Evolutionary conservation across 2,797 vertebrate species (phyloP), one percentile per base, ranked within the genome.

Genomic region (Microcaecilia unicolor): DNA sequence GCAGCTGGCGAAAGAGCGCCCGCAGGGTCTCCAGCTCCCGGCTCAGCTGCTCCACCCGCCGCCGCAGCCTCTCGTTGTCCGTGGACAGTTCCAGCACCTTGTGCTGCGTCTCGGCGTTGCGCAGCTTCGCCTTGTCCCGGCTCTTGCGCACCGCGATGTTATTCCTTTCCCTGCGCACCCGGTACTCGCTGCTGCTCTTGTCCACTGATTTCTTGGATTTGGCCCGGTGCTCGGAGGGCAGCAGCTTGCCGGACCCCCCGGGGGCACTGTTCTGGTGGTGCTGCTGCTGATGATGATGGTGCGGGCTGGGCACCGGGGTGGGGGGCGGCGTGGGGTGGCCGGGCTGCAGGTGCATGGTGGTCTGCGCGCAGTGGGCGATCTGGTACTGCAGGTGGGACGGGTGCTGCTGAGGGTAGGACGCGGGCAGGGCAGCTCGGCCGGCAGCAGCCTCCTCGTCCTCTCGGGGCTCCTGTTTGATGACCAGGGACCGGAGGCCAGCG

Each of bases 71-170:
- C 4, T 97, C 93, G 80, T 98, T 98, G 77, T 98, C 94, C 44
- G 67, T 22, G 41, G 81, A 85, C 54, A 97, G 75, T 84, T 97
- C 93, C 63, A 96, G 67, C 57, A 97, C 94, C 66, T 94, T 95
- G 34, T 96, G 92, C 76, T 98, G 94, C 33, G 93, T 97, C 81
- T 98, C 94, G 61, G 88, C 84, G 72, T 97, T 97, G 67, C 94
- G 91, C 69, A 90, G 83, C 76, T 97, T 98, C 29, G 94, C 93
- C 70, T 98, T 98, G 83, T 98, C 93, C n/a, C 93, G 70, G 76
- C 92, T 95, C 66, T 98, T 97, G 41, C 93, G 85, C 75, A 98
- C 94, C 2, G 94, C 94, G 55, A 98, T 91, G 73, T 98, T 98
- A 80, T 98, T 98, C 72, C 94, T 86, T 82, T 98, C 93, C 25